Base-by-base conservation (phyloP, 30 jellyfish, hydroid and myxozoan genomes). In the Cassiopea andromeda region DNA sequence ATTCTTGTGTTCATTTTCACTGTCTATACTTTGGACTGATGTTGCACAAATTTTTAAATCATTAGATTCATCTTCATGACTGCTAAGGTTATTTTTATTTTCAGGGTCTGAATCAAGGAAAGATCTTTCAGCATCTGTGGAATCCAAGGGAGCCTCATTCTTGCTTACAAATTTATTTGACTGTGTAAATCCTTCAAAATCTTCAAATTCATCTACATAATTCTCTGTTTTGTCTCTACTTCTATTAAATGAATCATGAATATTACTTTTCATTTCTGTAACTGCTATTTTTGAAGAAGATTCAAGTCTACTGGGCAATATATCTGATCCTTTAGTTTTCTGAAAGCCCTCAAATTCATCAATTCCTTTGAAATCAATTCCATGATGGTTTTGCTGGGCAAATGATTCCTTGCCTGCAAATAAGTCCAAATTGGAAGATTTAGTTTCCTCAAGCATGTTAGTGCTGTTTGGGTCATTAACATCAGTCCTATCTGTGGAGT, bases 41-140 rank as follows among this genome's bases (percentile, higher is more conserved):
- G 6, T 70, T 17, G 50, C 67, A n/a, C 60, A 80, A 60, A 59
- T 66, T 60, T 80, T 76, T 47, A 80, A 80, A 47, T 80, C 89
- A 80, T 38, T 54, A 80, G 46, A 80, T 18, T 44, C 66, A 44
- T 80, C 80, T 45, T 19, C 58, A n/a, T 14, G 2, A 1, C 15
- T 2, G 16, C 75, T 66, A 76, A 43, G n/a, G 10, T 69, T 38
- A 6, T 58, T 47, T 43, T 19, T 17, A 12, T 73, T 27, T 27
- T 27, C 38, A 27, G 38, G 38, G 38, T 27, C 38, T 27, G 38
- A 27, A 27, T 27, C 38, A 27, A 27, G 38, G 38, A 27, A 27
- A 27, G 38, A 27, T 27, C 38, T 27, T 27, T 27, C 38, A 27
- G 38, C 38, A 27, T 27, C 38, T 27, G 38, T 27, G 38, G 38